Evolutionary conservation across 2,113 vertebrate genomes (phyloP).

Genomic region (Thermophis baileyi): DNA sequence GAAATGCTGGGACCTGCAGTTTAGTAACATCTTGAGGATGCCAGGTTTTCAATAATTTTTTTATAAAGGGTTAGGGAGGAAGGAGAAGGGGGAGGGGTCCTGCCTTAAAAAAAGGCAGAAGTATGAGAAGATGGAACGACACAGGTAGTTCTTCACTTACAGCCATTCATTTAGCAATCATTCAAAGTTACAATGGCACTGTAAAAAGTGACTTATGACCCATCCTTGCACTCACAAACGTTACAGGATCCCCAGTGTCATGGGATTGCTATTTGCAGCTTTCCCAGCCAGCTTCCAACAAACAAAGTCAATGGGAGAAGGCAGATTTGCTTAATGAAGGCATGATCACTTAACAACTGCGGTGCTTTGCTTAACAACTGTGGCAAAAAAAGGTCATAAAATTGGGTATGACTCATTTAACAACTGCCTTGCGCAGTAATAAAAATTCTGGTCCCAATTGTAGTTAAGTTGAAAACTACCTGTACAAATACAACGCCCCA

Average conservation of each 20-base stretch:
- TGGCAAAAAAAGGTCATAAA: too few species aligned
- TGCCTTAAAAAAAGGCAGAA: neutral
- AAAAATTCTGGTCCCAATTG: too few species aligned
- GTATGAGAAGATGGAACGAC: neutral
- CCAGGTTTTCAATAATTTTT: neutral
- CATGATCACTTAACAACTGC: neutral
- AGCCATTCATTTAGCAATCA: neutral
- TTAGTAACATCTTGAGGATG: neutral
- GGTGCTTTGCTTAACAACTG: too few species aligned
- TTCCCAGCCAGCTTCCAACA: neutral
- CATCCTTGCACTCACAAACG: too few species aligned
- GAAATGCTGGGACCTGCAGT: neutral
- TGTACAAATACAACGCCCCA: too few species aligned
- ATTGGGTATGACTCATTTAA: too few species aligned
- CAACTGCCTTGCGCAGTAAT: too few species aligned
- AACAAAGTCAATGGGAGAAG: neutral
- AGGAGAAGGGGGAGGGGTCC: neutral
- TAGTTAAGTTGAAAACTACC: too few species aligned
- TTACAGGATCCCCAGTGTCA: too few species aligned
- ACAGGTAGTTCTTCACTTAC: neutral
- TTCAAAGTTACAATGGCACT: too few species aligned
- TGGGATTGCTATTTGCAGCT: too few species aligned
- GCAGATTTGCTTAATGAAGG: neutral
- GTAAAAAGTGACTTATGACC: too few species aligned
- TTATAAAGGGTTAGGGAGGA: neutral